These are phyloP conservation scores for Lordiphosa mommai DNA, from an alignment of 1,140 invertebrate genomes.

Conservation along the genomic window DNA sequence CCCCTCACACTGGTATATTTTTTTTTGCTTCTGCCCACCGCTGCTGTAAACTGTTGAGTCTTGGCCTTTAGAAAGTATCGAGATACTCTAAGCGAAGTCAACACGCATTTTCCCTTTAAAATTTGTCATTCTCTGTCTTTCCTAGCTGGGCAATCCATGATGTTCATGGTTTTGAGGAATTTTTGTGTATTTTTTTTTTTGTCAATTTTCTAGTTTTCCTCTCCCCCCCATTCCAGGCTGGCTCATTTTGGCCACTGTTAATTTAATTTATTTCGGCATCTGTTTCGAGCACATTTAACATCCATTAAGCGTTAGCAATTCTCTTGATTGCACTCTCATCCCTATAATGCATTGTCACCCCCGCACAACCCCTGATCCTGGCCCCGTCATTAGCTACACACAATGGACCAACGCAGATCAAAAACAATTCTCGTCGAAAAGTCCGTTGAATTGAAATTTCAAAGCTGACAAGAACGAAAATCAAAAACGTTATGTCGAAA, in stretches of 20 bases:
- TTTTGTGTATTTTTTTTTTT: neutral
- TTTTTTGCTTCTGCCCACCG: too few species aligned
- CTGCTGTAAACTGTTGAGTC: too few species aligned
- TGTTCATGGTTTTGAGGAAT: too few species aligned
- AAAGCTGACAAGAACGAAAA: conserved; percentile 72
- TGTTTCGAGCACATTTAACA: conserved; percentile 74
- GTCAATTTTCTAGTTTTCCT: neutral
- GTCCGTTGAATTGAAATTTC: conserved; percentile 77
- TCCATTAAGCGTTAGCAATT: conserved; percentile 74
- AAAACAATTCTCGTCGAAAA: conserved; percentile 68
- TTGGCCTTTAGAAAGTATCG: too few species aligned
- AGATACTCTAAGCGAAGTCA: too few species aligned
- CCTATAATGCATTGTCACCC: conserved; percentile 18
- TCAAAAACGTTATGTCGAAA: conserved; percentile 68
- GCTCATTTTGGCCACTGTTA: conserved; percentile 34
- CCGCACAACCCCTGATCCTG: conserved; percentile 3
- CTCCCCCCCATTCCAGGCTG: neutral
- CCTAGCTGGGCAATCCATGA: too few species aligned
- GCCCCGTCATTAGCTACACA: conserved; percentile 41
- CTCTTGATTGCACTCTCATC: conserved; percentile 67
- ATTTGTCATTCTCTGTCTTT: too few species aligned
- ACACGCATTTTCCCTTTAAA: too few species aligned
- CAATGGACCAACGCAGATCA: conserved; percentile 54
- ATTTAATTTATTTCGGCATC: conserved; percentile 78
- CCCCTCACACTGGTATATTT: too few species aligned